Base-by-base conservation (phyloP, 2,888 invertebrate species). In the Drosophila limbata region DNA sequence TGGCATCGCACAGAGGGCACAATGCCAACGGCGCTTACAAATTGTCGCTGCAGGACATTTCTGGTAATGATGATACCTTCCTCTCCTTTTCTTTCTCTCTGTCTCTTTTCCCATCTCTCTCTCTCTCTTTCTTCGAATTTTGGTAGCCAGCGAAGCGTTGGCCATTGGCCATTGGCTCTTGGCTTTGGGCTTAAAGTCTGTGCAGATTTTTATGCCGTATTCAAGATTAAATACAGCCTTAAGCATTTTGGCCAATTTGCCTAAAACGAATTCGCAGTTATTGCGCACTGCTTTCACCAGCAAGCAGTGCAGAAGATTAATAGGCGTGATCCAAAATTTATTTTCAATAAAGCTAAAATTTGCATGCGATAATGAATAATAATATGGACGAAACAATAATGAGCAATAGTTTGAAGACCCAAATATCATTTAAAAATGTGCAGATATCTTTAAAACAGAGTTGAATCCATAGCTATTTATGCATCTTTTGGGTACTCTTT, bases 21-120 rank as follows among this genome's bases (percentile, higher is more conserved):
- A 83, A 53, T 81, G 88, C 88, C 88, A 87, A 88, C 65, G 80
- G 76, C 70, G 69, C 74, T 70, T 70, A 83, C 89, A 87, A 89
- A 87, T 84, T 84, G 89, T 84, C 89, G 69, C 89, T 79, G 74
- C 84, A 88, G 86, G 85, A 85, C 86, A 85, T 80, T 76, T 83
- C 68, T 73, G 76, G 78, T 82, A 87, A 87, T 86, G 84, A 84
- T 86, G 69, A 45, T 57, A 11, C 39, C 35, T 25, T 39, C 37
- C 44, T 15, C 15, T 40, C 28, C 3, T 1, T 6, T 37, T 28
- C 39, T 25, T 17, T 33, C 44, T 13, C 6, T 13, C 44, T 13
- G 4, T 13, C 19, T n/a, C 31, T 19, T 39, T 17, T 4, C 15
- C 15, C 13, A 11, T 28, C 28, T 25, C 8, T n/a, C 17, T 56